Evolutionary conservation across 2,797 vertebrate species (phyloP).

Genomic region (Hirundo rustica): DNA sequence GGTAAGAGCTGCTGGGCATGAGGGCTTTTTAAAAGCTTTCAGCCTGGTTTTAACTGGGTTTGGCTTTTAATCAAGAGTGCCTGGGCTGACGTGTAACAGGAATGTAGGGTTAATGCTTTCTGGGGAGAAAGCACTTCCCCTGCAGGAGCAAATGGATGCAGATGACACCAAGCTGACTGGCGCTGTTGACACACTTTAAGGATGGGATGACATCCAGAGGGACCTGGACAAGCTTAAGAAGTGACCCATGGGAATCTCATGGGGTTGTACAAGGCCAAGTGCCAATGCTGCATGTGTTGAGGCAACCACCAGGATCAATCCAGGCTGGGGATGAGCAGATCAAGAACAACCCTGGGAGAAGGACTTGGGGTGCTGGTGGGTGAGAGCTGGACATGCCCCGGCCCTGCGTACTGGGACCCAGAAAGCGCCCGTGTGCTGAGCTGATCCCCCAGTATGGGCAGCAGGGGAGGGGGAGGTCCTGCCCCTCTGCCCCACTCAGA

Average conservation of each 20-base stretch:
- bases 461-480: background rate
- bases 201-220: background rate
- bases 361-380: background rate
- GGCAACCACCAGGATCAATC: too few species aligned
- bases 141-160: background rate
- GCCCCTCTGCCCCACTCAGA: background rate
- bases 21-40: background rate
- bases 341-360: background rate
- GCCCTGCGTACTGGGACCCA: background rate
- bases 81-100: background rate
- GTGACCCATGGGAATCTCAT: background rate
- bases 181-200: background rate
- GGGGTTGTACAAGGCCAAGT: background rate
- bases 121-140: background rate
- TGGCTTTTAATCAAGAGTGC: background rate
- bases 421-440: background rate
- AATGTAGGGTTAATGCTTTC: background rate
- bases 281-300: fast-evolving
- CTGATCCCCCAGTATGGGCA: background rate
- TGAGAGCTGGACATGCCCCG: background rate
- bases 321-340: background rate
- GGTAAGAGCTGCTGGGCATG: background rate
- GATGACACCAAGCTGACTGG: background rate
- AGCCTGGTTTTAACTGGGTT: background rate
- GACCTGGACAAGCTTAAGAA: background rate